Percentiles rank a stretch among this genome's conserved stretches.
Conservation (phyloP, 2,113 vertebrate genomes). For the Ahaetulla prasina region DNA sequence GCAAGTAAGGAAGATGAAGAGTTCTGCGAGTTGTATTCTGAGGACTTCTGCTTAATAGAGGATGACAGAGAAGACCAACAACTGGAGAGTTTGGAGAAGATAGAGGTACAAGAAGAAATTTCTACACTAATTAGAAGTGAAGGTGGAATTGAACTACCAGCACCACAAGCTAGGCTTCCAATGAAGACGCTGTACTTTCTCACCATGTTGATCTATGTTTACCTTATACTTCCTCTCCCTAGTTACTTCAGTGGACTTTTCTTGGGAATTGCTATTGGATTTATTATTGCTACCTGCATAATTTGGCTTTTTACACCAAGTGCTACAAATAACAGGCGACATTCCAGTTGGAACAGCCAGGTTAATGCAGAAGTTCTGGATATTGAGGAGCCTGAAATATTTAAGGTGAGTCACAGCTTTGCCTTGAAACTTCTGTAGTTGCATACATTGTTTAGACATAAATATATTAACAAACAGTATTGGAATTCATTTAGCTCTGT, state of each 20-base stretch:
- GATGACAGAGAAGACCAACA: slow-evolving; percentile 75
- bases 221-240: slow-evolving; percentile 88
- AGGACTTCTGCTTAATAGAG: slow-evolving; percentile 86
- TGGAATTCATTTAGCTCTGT: neutral
- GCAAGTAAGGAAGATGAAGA: slow-evolving; percentile 94
- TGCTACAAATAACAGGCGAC: slow-evolving; percentile 59
- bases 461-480: neutral
- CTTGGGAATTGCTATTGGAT: slow-evolving; percentile 84
- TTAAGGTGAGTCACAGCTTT: slow-evolving; percentile 77
- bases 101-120: slow-evolving; percentile 59
- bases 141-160: slow-evolving; percentile 66
- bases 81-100: slow-evolving; percentile 28
- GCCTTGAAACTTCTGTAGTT: neutral
- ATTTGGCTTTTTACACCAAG: slow-evolving; percentile 87
- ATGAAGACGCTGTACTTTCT: slow-evolving; percentile 81
- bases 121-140: slow-evolving; percentile 72
- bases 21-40: slow-evolving; percentile 90
- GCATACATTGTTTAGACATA: neutral
- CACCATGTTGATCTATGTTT: slow-evolving; percentile 84
- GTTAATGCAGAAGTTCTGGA: slow-evolving; percentile 78
- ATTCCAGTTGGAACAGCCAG: slow-evolving; percentile 48
- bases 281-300: slow-evolving; percentile 84
- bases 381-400: slow-evolving; percentile 88
- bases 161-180: slow-evolving; percentile 72
- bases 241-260: slow-evolving; percentile 81